These are phyloP conservation scores for Sarcophaga rosellei DNA, from an alignment of 2,888 invertebrate genomes.

Conservation along the genomic window DNA sequence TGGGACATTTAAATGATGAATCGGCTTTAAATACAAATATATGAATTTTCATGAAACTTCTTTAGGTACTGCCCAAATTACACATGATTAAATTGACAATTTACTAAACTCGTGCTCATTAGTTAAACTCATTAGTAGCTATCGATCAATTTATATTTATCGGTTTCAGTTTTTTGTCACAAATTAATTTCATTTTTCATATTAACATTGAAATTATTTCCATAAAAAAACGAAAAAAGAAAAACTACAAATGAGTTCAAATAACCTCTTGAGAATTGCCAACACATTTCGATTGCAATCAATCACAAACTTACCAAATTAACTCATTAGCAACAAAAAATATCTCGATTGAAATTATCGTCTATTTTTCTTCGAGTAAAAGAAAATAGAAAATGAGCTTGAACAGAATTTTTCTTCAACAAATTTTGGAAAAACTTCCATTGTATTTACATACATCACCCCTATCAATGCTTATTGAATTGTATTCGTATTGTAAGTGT, in stretches of 20 bases:
- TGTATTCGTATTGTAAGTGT: constrained; percentile 24
- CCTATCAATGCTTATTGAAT: constrained; percentile 47
- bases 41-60: too few relatives aligned
- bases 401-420: neutral
- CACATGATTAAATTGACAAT: neutral
- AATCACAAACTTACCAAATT: constrained; percentile 60
- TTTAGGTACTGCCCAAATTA: too few relatives aligned
- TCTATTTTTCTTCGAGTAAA: neutral
- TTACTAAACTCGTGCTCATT: neutral
- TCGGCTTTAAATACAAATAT: too few relatives aligned
- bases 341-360: constrained; percentile 35
- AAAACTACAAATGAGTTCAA: too few relatives aligned
- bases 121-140: neutral
- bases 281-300: constrained; percentile 48
- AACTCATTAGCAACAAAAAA: constrained; percentile 53
- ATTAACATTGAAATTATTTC: too few relatives aligned
- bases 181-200: too few relatives aligned
- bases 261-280: neutral
- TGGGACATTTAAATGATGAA: too few relatives aligned
- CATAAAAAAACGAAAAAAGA: too few relatives aligned
- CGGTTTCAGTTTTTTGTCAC: too few relatives aligned
- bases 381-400: neutral
- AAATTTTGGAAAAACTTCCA: constrained; percentile 38
- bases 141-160: too few relatives aligned
- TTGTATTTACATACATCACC: constrained; percentile 29